These are phyloP conservation scores for Polypedilum vanderplanki DNA, from an alignment of 1,140 invertebrate genomes.

Conservation along the genomic window DNA sequence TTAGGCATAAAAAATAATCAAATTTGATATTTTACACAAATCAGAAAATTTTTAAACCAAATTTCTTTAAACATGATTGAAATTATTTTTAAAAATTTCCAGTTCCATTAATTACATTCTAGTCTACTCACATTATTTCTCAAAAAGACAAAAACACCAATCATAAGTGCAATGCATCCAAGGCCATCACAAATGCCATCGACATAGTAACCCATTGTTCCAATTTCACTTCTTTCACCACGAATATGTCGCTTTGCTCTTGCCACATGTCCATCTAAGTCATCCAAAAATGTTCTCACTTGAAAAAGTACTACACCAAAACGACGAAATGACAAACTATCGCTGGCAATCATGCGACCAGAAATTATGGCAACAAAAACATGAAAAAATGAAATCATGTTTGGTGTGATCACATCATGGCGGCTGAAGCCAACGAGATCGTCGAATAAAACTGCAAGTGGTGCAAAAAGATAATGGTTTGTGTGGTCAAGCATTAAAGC, in stretches of 20 bases:
- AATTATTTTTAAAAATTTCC: no score
- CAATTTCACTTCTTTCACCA: slow-evolving; percentile 64
- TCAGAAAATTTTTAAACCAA: no score
- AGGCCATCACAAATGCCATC: slow-evolving; percentile 67
- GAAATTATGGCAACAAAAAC: slow-evolving; percentile 61
- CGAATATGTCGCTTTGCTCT: slow-evolving; percentile 58
- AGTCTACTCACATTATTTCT: slow-evolving; percentile 49
- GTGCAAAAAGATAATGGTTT: slow-evolving; percentile 69
- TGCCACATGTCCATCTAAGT: slow-evolving; percentile 71
- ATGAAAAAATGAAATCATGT: slow-evolving; percentile 68
- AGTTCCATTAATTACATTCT: no score
- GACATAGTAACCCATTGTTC: slow-evolving; percentile 61
- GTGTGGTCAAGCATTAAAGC: slow-evolving; percentile 65
- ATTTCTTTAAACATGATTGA: no score
- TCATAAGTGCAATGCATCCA: slow-evolving; percentile 59
- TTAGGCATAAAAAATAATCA: neutral
- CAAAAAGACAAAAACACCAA: slow-evolving; percentile 57
- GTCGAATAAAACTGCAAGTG: slow-evolving; percentile 58
- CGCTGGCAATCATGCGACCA: slow-evolving; percentile 60
- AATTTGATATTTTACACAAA: no score
- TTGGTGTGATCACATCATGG: slow-evolving; percentile 61
- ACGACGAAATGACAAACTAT: slow-evolving; percentile 56
- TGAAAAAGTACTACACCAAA: slow-evolving; percentile 66
- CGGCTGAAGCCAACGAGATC: slow-evolving; percentile 55
- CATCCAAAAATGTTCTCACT: slow-evolving; percentile 67